Evolutionary conservation across 2,888 invertebrate genomes (phyloP).

Genomic region (Chrysodeixis includens): DNA sequence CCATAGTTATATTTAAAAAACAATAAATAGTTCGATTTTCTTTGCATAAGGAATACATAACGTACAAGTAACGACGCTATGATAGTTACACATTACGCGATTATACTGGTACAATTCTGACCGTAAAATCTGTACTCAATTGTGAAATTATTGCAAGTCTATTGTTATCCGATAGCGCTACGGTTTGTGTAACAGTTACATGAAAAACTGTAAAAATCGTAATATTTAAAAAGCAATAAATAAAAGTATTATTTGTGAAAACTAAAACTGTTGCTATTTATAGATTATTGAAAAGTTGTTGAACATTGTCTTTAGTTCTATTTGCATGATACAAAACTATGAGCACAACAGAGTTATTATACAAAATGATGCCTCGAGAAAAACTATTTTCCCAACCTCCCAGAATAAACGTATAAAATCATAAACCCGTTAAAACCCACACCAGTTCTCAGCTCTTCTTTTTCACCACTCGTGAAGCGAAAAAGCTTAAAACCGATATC

Average conservation of each 20-base stretch:
- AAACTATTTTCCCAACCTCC: too few species aligned
- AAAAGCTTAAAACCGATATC: conserved; percentile 46
- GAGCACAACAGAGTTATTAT: too few species aligned
- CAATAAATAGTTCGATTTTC: background rate
- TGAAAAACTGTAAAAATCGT: background rate
- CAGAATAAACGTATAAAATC: background rate
- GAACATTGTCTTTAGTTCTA: too few species aligned
- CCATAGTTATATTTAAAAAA: too few species aligned
- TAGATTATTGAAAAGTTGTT: too few species aligned
- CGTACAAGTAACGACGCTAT: background rate
- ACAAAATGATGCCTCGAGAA: too few species aligned
- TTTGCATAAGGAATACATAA: background rate
- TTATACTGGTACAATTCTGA: background rate
- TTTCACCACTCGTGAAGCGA: conserved; percentile 37
- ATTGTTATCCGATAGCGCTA: background rate
- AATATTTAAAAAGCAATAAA: background rate
- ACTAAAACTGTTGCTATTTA: too few species aligned
- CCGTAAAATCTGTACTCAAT: background rate
- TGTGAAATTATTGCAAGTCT: background rate
- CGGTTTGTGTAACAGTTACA: background rate
- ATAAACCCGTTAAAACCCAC: conserved; percentile 9
- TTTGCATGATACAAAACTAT: too few species aligned
- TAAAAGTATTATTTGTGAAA: too few species aligned
- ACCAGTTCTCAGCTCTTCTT: conserved; percentile 21
- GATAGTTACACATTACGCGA: background rate